Evolutionary conservation across 2,797 vertebrate genomes (phyloP).

Genomic region (Notamacropus eugenii): DNA sequence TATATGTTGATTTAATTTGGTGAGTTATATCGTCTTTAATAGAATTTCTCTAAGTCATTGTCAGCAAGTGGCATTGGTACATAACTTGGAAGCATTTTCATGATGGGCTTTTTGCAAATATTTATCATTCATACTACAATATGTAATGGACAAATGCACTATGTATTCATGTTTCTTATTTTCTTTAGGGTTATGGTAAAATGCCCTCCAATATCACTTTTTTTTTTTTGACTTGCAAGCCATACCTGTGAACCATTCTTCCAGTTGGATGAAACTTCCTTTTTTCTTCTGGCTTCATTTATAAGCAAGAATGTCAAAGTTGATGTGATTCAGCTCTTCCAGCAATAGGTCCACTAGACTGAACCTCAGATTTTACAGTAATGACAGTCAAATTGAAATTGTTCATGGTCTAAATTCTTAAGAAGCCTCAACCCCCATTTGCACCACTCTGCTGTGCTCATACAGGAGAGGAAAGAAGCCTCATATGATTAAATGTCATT

Average conservation of each 20-base stretch:
- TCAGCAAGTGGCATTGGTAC: not conserved
- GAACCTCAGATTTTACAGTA: not conserved
- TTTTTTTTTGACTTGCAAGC: not conserved
- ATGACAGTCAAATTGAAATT: not conserved
- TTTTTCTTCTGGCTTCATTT: not conserved
- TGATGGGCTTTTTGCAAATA: not conserved
- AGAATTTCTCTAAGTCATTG: not conserved
- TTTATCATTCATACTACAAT: not conserved
- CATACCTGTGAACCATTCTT: not conserved
- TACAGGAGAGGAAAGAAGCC: not conserved
- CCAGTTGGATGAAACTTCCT: not conserved
- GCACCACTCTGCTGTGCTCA: not conserved
- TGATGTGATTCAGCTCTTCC: not conserved
- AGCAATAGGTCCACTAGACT: not conserved
- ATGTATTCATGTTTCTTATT: not conserved
- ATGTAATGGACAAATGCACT: not conserved
- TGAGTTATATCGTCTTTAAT: not conserved
- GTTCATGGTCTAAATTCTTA: not conserved
- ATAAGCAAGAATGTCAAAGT: not conserved
- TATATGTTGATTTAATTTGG: not conserved
- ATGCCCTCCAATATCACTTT: not conserved
- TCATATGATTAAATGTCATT: not conserved
- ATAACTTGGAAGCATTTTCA: not conserved
- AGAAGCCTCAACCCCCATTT: not conserved
- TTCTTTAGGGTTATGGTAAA: not conserved